phyloP scores from a whole-genome alignment of 2,888 invertebrate genomes.

The Sesia apiformis region DNA sequence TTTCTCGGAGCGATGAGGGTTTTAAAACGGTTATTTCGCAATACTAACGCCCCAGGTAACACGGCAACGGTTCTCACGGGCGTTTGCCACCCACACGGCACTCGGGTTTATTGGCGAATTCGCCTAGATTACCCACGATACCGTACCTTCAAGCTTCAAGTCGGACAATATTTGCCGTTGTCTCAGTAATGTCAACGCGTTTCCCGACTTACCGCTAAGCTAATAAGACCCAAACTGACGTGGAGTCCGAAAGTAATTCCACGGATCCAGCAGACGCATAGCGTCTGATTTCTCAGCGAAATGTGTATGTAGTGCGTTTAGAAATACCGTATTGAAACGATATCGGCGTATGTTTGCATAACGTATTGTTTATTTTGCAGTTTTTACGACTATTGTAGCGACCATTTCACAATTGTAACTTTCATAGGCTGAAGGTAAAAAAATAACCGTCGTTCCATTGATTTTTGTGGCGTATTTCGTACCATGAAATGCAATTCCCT shows the following conservation, averaged over 20 bases:
- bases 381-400: too few relatives aligned
- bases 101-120: constrained; percentile 31
- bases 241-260: too few relatives aligned
- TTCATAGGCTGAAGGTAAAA: background rate
- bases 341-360: too few relatives aligned
- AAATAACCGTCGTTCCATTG: constrained; percentile 9
- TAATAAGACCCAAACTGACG: too few relatives aligned
- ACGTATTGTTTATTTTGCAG: too few relatives aligned
- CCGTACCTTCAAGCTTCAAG: constrained; percentile 4
- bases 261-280: too few relatives aligned
- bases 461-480: constrained; percentile 23
- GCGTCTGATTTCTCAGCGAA: too few relatives aligned
- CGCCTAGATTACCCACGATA: constrained; percentile 25
- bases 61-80: constrained; percentile 27
- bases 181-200: background rate
- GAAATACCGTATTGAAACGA: too few relatives aligned
- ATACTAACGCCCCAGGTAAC: constrained; percentile 17
- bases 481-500: constrained; percentile 42
- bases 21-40: constrained; percentile 33
- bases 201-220: too few relatives aligned
- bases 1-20: constrained; percentile 18
- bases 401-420: too few relatives aligned
- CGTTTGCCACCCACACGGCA: constrained; percentile 28
- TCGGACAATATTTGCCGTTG: background rate
- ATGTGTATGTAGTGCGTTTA: too few relatives aligned